Evolutionary conservation across 2,888 invertebrate genomes (phyloP).

Genomic region (Chrysodeixis includens): DNA sequence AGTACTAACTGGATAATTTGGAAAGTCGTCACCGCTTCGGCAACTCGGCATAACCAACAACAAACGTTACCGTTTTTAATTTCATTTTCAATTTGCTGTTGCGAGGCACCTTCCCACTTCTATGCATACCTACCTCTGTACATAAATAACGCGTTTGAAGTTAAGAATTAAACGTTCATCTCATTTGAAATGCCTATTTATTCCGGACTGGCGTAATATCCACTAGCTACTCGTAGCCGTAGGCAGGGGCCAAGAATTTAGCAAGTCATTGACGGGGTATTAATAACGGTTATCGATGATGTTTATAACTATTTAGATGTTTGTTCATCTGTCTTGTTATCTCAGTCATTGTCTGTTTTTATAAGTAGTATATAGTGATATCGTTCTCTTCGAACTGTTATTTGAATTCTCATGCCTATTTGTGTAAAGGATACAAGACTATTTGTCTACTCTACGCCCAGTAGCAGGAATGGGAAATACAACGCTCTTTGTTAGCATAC

Average conservation of each 20-base stretch:
- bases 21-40: constrained; percentile 52
- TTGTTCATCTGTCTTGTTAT: constrained; percentile 18
- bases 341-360: background rate
- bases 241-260: constrained; percentile 25
- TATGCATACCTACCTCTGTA: constrained; percentile 52
- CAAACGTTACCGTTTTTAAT: constrained; percentile 66
- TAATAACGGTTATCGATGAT: constrained; percentile 54
- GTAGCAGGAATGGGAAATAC: background rate
- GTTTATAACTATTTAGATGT: constrained; percentile 42
- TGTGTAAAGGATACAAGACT: background rate
- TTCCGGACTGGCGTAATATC: constrained; percentile 29
- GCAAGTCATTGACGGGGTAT: constrained; percentile 59
- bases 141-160: constrained; percentile 60
- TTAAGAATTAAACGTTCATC: constrained; percentile 55
- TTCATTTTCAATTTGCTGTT: constrained; percentile 70
- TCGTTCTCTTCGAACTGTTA: background rate
- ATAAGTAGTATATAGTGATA: background rate
- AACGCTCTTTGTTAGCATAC: constrained; percentile 1
- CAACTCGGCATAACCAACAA: constrained; percentile 62
- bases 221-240: constrained; percentile 36
- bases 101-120: constrained; percentile 47
- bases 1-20: constrained; percentile 52
- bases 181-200: constrained; percentile 51
- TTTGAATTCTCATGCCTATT: background rate
- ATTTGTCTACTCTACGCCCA: background rate